Evolutionary conservation across 2,888 invertebrate genomes (phyloP).

Genomic region (Clunio marinus): DNA sequence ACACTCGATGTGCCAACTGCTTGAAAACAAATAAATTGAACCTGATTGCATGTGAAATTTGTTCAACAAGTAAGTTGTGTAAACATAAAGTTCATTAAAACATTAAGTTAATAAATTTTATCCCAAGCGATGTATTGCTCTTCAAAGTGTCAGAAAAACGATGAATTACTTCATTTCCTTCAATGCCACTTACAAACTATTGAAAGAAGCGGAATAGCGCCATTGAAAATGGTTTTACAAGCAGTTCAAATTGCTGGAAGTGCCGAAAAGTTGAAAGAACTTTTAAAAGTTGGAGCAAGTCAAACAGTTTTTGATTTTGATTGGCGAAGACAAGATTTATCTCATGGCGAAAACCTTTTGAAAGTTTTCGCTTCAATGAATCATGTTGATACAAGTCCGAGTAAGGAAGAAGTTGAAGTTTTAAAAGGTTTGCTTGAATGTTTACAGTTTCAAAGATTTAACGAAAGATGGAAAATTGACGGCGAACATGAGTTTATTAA

Average conservation of each 20-base stretch:
- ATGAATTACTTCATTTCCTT: neutral
- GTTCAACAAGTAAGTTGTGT: slow-evolving; percentile 43
- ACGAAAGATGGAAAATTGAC: slow-evolving; percentile 5
- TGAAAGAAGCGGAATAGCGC: neutral
- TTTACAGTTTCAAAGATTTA: too few relatives aligned
- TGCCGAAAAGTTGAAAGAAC: neutral
- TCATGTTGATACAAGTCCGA: too few relatives aligned
- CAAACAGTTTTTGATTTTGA: slow-evolving; percentile 3
- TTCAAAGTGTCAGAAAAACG: neutral
- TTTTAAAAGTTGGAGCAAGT: neutral
- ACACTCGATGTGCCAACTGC: slow-evolving; percentile 49
- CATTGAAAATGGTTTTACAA: neutral
- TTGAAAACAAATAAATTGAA: slow-evolving; percentile 48
- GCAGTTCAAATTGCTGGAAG: neutral
- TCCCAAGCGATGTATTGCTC: slow-evolving; percentile 2
- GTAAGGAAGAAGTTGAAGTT: too few relatives aligned
- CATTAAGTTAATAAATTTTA: neutral
- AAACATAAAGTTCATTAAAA: too few relatives aligned
- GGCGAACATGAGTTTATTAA: neutral
- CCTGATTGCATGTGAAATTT: slow-evolving; percentile 49
- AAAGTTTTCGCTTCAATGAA: neutral
- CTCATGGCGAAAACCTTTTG: neutral
- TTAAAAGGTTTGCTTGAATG: too few relatives aligned
- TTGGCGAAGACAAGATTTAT: neutral
- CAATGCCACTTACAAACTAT: too few relatives aligned